Base-by-base conservation (phyloP, 2,113 vertebrate species). In the Shinisaurus crocodilurus region DNA sequence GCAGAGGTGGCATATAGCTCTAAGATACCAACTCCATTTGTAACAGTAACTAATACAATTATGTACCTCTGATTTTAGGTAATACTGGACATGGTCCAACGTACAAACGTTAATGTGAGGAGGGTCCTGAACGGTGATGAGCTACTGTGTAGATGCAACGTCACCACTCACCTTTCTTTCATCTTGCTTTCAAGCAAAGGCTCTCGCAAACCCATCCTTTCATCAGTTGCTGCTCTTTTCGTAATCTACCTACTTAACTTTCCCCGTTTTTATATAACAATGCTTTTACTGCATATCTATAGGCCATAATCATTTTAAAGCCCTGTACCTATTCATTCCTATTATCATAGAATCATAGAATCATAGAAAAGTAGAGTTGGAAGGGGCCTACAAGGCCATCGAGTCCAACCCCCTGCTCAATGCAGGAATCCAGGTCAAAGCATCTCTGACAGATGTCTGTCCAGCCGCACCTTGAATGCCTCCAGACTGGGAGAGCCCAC, bases 71-170 rank as follows among this genome's bases (percentile, higher is more conserved):
- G 40, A 75, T 96, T 92, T 65, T 94, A 99, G 99, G 98, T 99
- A 34, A 97, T 93, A 0, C 95, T 99, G 95, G 99, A 99, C 96
- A 95, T 99, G 96, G 95, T 98, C 25, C 98, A 99, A 97, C 98
- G 96, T 0, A 97, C 96, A 67, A 98, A 98, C 29, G 85, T 99
- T 7, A 93, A 96, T 0, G 98, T 99, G 69, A 97, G 98, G 74
- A 97, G 99, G 91, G 98, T 99, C 70, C 96, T 98, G 94, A 96
- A 80, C 90, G 97, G 95, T 0, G 98, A 98, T 93, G 94, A 93
- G 27, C 97, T 98, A 0, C 98, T 98, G 74, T 90, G 93, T 86
- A 97, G 96, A 92, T 97, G 98, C 0, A 93, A 93, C 0, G 98
- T 99, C 94, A 98, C 97, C 0, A 91, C 97, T n/a, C 98, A 98